Evolutionary conservation across 2,113 vertebrate genomes (phyloP), one percentile per base, ranked within the genome.

Genomic region (Baryphthengus martii): DNA sequence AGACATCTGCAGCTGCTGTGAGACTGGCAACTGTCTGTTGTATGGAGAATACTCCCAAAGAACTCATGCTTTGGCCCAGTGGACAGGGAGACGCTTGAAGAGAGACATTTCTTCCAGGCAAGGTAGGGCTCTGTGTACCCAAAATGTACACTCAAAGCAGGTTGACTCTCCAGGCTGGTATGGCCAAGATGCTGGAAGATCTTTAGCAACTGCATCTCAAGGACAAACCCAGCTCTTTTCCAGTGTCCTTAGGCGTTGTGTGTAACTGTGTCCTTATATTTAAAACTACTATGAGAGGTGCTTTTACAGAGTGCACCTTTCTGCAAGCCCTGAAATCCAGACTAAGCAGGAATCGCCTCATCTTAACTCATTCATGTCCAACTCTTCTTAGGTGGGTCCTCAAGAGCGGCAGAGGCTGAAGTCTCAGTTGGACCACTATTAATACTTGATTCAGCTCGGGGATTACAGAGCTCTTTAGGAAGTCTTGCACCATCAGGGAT

Each of bases 1-100:
- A 44, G 90, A 94, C 49, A 90, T 97, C 79, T 97, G 96, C 44
- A 91, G 90, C 72, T 97, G 95, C 85, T 97, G 96, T 61, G 96
- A 96, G n/a, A 88, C 76, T 0, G 67, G 82, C 40, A 93, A n/a
- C 53, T 97, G 97, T 44, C 85, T 7, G 0, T 3, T 6, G 3
- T 18, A 40, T 10, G 63, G 63, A 59, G 75, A 71, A 19, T 42
- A 56, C 65, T 67, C 91, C 28, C 2, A 6, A 45, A 94, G 85
- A 66, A 14, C 3, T 5, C 45, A 72, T 37, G 10, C 73, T 13
- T 6, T 0, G 1, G 62, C 77, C 55, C 49, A 70, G 15, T 19
- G 80, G 76, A 5, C 35, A 3, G 47, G 80, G 18, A 76, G 84
- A 23, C 80, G 56, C n/a, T n/a, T 73, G 55, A 82, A 29, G 77